These are phyloP conservation scores for Muscicapa adusta DNA, from an alignment of 2,113 vertebrate species.

Conservation along the genomic window DNA sequence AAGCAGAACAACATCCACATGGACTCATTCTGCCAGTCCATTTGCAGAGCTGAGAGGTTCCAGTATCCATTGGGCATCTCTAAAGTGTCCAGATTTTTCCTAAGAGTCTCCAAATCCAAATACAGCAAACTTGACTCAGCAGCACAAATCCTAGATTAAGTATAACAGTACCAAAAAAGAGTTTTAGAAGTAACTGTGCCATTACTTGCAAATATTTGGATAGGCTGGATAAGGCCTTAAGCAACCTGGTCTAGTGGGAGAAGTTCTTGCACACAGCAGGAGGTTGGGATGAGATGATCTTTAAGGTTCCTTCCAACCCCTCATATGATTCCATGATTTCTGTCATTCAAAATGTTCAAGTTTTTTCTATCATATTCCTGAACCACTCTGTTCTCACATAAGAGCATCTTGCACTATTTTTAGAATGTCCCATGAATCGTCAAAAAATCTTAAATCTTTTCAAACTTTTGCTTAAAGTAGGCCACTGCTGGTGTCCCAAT, in stretches of 20 bases:
- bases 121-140: background rate
- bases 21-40: background rate
- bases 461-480: background rate
- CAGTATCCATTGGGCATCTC: background rate
- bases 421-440: background rate
- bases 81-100: background rate
- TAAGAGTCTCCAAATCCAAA: background rate
- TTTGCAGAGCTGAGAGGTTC: background rate
- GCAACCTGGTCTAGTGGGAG: background rate
- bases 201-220: background rate
- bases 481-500: background rate
- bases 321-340: background rate
- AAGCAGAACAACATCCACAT: fast-evolving
- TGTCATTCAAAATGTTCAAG: background rate
- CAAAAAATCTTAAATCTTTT: background rate
- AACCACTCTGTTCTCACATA: background rate
- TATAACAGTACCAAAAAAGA: background rate
- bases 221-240: background rate
- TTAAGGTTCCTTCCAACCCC: background rate
- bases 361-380: background rate
- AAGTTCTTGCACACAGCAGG: background rate
- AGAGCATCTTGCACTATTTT: background rate
- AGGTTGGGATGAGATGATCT: background rate
- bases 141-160: background rate
- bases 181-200: background rate